phyloP scores from a whole-genome alignment of 2,797 vertebrate species.

The Cottoperca gobio region DNA sequence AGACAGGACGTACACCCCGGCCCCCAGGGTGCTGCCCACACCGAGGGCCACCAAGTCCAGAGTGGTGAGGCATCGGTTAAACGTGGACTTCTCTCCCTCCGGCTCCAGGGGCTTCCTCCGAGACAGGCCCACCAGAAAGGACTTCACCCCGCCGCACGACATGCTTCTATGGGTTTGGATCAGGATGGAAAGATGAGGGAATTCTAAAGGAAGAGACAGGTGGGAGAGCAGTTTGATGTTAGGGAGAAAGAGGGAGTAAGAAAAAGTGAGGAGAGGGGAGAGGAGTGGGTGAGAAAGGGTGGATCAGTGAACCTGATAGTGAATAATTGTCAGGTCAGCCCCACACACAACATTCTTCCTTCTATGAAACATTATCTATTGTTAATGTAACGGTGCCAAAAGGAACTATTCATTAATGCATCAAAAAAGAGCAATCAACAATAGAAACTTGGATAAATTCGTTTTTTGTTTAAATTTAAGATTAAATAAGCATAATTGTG shows the following conservation, averaged over 20 bases:
- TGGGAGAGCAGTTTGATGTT: constrained; percentile 30
- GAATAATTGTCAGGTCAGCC: constrained; percentile 72
- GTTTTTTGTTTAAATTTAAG: constrained; percentile 1
- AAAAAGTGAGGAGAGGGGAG: constrained; percentile 22
- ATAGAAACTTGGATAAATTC: neutral
- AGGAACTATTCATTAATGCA: neutral
- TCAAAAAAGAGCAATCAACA: neutral
- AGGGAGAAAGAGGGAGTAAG: constrained; percentile 12
- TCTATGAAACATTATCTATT: neutral
- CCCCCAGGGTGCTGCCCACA: constrained; percentile 87
- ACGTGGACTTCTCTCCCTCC: constrained; percentile 80
- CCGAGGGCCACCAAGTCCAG: constrained; percentile 88
- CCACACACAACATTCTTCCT: neutral
- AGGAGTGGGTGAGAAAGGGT: constrained; percentile 10
- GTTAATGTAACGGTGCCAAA: neutral
- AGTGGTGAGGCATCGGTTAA: constrained; percentile 87
- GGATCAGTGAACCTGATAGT: constrained; percentile 53
- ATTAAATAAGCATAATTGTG: neutral
- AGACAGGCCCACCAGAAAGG: constrained; percentile 76
- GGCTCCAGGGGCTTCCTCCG: constrained; percentile 85
- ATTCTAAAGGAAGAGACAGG: constrained; percentile 29
- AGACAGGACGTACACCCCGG: constrained; percentile 89
- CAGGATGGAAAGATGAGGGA: constrained; percentile 6
- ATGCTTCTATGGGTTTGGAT: constrained; percentile 61
- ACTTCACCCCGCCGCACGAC: constrained; percentile 47